Conservation (phyloP, 1,140 invertebrate species). For the Epicauta chinensis region DNA sequence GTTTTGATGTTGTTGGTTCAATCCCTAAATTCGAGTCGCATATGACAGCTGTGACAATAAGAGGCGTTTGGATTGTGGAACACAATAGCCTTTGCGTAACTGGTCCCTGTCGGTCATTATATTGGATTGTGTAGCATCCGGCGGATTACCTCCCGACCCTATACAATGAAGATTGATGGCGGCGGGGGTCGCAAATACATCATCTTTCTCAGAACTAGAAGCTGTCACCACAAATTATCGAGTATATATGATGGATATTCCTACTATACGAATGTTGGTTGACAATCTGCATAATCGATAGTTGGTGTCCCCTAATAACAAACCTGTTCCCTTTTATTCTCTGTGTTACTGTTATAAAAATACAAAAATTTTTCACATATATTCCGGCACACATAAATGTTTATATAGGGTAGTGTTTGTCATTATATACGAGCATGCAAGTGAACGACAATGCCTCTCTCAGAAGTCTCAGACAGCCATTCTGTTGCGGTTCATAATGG, state of each 20-base stretch:
- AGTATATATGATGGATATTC: constrained; percentile 31
- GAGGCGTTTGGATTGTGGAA: constrained; percentile 4
- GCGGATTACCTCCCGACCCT: constrained; percentile 24
- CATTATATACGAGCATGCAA: constrained; percentile 20
- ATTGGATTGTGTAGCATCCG: constrained; percentile 30
- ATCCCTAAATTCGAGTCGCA: constrained; percentile 1
- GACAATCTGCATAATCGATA: constrained; percentile 13
- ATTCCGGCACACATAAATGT: no score
- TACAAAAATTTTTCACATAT: no score
- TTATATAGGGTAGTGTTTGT: background rate
- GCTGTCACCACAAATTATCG: constrained; percentile 37
- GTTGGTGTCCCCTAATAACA: no score
- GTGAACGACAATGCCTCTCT: constrained; percentile 28
- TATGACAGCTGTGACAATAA: constrained; percentile 27
- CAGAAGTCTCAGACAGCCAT: constrained; percentile 22
- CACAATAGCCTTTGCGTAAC: constrained; percentile 25
- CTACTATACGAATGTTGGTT: constrained; percentile 3
- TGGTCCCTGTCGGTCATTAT: constrained; percentile 28
- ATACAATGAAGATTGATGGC: constrained; percentile 32
- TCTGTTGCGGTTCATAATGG: constrained; percentile 35
- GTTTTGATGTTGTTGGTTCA: background rate
- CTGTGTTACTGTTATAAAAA: no score
- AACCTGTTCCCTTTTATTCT: no score
- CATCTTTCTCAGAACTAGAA: constrained; percentile 27
- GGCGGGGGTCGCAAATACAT: constrained; percentile 28